These are phyloP conservation scores for Candoia aspera DNA, from an alignment of 2,113 vertebrate genomes.

Conservation along the genomic window DNA sequence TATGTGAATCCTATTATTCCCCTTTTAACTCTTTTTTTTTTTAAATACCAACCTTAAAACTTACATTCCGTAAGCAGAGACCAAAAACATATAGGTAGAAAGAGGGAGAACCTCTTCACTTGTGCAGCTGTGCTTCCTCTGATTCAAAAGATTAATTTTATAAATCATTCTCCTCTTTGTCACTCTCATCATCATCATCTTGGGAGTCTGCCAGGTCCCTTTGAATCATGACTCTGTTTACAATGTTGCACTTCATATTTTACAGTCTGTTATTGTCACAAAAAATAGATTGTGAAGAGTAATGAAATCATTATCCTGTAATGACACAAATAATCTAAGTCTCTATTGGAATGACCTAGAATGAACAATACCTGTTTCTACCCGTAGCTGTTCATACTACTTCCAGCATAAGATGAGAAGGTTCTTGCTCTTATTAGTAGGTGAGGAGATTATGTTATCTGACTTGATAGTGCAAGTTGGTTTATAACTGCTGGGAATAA, in stretches of 20 bases:
- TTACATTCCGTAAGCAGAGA: neutral
- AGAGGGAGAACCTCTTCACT: fast-evolving
- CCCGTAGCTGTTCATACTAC: neutral
- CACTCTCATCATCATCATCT: neutral
- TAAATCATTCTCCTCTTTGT: conserved; percentile 34
- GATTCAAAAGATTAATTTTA: conserved; percentile 48
- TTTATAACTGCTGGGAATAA: neutral
- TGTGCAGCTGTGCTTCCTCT: conserved; percentile 36
- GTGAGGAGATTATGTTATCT: neutral
- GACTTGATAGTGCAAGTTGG: neutral
- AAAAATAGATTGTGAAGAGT: conserved; percentile 39
- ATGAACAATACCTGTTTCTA: conserved; percentile 11
- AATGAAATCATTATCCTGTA: conserved; percentile 26
- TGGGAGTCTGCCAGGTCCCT: neutral
- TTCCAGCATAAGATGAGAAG: neutral
- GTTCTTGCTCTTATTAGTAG: neutral
- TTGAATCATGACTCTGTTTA: conserved; percentile 39
- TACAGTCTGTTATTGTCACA: conserved; percentile 7
- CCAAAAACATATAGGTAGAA: neutral
- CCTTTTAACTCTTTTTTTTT: conserved; percentile 10
- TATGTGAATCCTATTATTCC: conserved; percentile 13
- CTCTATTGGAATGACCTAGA: conserved; percentile 26
- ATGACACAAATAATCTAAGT: conserved; percentile 10
- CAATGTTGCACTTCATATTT: conserved; percentile 29
- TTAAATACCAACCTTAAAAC: neutral